Percentiles rank a stretch among this genome's conserved stretches.
Conservation (phyloP, 2,797 vertebrate species). For the Prunella strophiata region DNA sequence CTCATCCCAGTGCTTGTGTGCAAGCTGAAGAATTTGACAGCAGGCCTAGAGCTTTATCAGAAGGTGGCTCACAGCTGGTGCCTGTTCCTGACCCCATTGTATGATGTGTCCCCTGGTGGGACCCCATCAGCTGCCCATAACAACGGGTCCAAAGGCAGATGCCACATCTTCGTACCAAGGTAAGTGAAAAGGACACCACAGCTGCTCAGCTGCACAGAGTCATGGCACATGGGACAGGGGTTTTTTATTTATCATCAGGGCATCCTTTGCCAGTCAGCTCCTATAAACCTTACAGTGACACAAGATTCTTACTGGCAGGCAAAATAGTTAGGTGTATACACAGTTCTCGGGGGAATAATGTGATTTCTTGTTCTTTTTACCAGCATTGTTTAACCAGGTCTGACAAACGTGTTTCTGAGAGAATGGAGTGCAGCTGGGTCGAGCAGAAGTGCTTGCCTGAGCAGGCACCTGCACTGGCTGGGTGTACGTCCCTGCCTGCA, state of each 20-base stretch:
- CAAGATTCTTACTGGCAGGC: constrained; percentile 49
- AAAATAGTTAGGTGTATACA: constrained; percentile 23
- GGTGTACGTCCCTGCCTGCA: neutral
- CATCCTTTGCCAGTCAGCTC: constrained; percentile 51
- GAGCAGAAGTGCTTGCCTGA: neutral
- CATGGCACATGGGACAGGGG: constrained; percentile 8
- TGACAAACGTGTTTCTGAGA: constrained; percentile 13
- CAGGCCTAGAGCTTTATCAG: neutral
- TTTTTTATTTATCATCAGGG: constrained; percentile 2
- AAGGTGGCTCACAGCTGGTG: neutral
- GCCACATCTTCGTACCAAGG: neutral
- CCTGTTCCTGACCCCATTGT: neutral
- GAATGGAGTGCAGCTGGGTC: neutral
- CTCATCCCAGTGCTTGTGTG: neutral
- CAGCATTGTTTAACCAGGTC: constrained; percentile 13
- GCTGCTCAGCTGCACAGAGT: neutral
- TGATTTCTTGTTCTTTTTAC: neutral
- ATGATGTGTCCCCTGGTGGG: neutral
- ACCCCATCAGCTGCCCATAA: neutral
- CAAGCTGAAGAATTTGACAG: neutral
- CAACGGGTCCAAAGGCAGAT: neutral
- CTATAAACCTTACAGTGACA: constrained; percentile 60
- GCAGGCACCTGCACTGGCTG: neutral
- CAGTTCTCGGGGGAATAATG: neutral
- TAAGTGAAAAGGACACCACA: neutral